These are phyloP conservation scores for Cyprinodon diabolis DNA, from an alignment of 2,797 vertebrate genomes.

Conservation along the genomic window DNA sequence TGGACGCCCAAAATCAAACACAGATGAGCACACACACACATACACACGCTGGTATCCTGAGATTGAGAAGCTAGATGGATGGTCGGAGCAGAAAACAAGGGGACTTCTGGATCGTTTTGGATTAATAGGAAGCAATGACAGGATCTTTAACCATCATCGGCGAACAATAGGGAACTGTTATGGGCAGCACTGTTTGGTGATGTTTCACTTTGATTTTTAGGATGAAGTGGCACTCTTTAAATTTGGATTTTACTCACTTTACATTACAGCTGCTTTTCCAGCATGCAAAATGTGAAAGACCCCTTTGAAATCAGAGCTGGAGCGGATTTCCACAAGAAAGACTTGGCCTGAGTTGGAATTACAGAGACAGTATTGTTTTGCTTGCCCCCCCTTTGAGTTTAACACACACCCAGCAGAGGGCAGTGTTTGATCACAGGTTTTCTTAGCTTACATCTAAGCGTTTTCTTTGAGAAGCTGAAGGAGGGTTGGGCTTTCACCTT, in stretches of 20 bases:
- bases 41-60: constrained; percentile 35
- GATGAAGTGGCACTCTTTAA: constrained; percentile 70
- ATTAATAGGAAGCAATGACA: constrained; percentile 58
- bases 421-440: constrained; percentile 38
- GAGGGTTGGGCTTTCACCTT: constrained; percentile 50
- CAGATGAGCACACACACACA: constrained; percentile 24
- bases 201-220: constrained; percentile 74
- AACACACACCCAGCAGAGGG: constrained; percentile 61
- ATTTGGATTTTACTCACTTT: constrained; percentile 5
- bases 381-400: constrained; percentile 43
- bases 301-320: constrained; percentile 48
- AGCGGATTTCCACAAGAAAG: constrained; percentile 39
- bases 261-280: constrained; percentile 73
- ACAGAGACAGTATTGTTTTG: constrained; percentile 60
- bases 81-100: constrained; percentile 71
- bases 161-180: constrained; percentile 69
- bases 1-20: constrained; percentile 69
- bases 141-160: constrained; percentile 66
- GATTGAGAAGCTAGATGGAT: constrained; percentile 31
- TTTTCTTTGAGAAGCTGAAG: constrained; percentile 27
- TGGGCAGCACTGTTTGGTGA: constrained; percentile 79
- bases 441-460: constrained; percentile 25
- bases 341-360: constrained; percentile 47
- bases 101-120: constrained; percentile 67
- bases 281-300: constrained; percentile 84